Conservation (phyloP, 2,797 vertebrate genomes). For the Parauchenoglanis punctatus region DNA sequence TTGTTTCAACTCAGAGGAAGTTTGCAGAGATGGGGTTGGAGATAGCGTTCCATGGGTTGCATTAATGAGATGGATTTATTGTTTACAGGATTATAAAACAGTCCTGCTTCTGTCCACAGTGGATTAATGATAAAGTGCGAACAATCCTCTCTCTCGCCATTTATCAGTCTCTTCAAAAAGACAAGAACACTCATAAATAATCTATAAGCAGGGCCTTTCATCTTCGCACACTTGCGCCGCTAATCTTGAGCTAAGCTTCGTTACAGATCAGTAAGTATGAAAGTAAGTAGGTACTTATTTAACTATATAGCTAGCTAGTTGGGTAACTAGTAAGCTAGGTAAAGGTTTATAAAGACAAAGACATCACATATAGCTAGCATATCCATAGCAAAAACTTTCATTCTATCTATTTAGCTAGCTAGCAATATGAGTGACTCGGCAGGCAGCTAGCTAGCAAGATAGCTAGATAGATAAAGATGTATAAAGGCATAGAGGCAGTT, state of each 20-base stretch:
- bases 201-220: not conserved
- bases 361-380: not conserved
- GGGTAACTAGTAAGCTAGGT: not conserved
- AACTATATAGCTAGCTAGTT: not conserved
- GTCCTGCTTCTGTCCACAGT: not conserved
- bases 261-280: not conserved
- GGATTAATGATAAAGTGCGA: not conserved
- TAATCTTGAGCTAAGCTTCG: not conserved
- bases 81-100: conserved; percentile 25
- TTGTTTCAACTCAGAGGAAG: not conserved
- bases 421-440: not conserved
- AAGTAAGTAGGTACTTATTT: not conserved
- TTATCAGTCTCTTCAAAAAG: not conserved
- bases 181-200: not conserved
- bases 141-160: not conserved
- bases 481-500: not conserved
- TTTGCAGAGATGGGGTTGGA: not conserved
- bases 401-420: not conserved
- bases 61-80: not conserved
- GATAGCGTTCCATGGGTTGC: not conserved
- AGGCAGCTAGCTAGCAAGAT: not conserved
- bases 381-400: not conserved
- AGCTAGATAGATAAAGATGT: not conserved
- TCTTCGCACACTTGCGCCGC: not conserved
- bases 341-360: not conserved